phyloP scores from a whole-genome alignment of 2,888 invertebrate genomes.

The Drosophila lacicola region DNA sequence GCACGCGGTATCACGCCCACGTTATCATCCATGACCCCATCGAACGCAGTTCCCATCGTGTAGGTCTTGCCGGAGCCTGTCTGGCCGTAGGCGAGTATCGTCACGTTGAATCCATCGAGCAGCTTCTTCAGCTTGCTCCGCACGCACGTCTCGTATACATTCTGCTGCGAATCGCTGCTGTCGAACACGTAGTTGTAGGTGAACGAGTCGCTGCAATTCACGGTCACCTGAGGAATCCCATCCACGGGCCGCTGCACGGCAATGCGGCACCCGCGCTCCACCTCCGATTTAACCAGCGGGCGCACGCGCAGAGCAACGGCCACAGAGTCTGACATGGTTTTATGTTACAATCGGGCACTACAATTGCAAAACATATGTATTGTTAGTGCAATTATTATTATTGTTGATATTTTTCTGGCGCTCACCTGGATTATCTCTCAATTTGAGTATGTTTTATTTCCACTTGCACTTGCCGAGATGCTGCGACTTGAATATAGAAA shows the following conservation, averaged over 20 bases:
- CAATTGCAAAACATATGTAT: neutral
- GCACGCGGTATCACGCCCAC: slow-evolving; percentile 95
- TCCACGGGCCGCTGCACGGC: slow-evolving; percentile 89
- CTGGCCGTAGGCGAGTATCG: slow-evolving; percentile 97
- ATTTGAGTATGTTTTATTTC: neutral
- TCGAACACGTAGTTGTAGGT: slow-evolving; percentile 94
- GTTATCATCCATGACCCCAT: slow-evolving; percentile 87
- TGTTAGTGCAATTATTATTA: neutral
- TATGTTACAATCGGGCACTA: neutral
- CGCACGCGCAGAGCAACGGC: slow-evolving; percentile 92
- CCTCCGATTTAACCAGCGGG: slow-evolving; percentile 91
- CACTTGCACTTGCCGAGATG: neutral
- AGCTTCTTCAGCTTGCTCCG: slow-evolving; percentile 90
- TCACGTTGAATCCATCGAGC: slow-evolving; percentile 96
- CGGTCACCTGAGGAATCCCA: slow-evolving; percentile 89
- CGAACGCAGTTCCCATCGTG: slow-evolving; percentile 95
- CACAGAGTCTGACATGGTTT: slow-evolving; percentile 41
- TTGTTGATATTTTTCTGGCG: neutral
- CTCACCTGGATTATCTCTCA: slow-evolving; percentile 1
- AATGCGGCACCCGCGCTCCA: slow-evolving; percentile 90
- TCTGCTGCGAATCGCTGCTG: slow-evolving; percentile 89
- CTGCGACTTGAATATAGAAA: neutral
- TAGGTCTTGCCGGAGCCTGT: slow-evolving; percentile 97
- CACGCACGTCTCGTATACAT: slow-evolving; percentile 91
- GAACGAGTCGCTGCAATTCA: slow-evolving; percentile 90